A percentile compares a stretch with the other conserved stretches of the same genome.
These are phyloP conservation scores for Brachionus plicatilis DNA, from an alignment of 1,140 invertebrate genomes.

Conservation along the genomic window DNA sequence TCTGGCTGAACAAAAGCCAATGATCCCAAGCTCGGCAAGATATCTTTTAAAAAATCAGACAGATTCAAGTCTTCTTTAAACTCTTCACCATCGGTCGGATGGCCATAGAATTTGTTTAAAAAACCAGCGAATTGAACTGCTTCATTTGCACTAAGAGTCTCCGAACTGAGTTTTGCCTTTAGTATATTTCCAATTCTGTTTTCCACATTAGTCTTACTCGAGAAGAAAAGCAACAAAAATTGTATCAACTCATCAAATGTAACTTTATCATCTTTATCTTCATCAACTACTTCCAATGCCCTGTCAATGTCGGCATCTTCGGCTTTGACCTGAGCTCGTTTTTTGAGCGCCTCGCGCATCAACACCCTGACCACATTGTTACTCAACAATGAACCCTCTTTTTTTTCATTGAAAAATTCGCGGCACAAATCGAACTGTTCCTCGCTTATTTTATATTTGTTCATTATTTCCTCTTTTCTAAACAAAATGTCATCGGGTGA, in stretches of 20 bases:
- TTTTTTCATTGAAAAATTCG: conserved; percentile 22
- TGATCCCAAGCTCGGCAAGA: not conserved
- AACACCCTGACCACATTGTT: not conserved
- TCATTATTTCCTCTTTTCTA: conserved; percentile 5
- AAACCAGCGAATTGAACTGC: conserved; percentile 9
- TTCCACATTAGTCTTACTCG: conserved; percentile 17
- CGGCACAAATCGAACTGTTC: conserved; percentile 13
- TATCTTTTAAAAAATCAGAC: not conserved
- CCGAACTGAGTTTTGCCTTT: not conserved
- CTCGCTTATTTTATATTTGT: conserved; percentile 16
- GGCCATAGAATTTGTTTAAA: conserved; percentile 30
- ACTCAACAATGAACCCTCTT: not conserved
- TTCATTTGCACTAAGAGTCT: conserved; percentile 1
- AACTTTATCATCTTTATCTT: conserved; percentile 17
- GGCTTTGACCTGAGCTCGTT: not conserved
- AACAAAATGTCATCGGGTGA: not conserved
- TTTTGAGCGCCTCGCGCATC: not conserved
- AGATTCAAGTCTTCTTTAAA: not conserved
- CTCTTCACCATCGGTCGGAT: not conserved
- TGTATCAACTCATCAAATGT: conserved; percentile 25
- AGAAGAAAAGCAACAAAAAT: conserved; percentile 29
- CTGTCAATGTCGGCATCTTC: not conserved
- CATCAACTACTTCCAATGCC: not conserved
- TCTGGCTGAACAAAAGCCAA: conserved; percentile 1
- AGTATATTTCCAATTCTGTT: not conserved